phyloP scores from a whole-genome alignment of 2,797 vertebrate genomes.

The Molossus alvarezi region DNA sequence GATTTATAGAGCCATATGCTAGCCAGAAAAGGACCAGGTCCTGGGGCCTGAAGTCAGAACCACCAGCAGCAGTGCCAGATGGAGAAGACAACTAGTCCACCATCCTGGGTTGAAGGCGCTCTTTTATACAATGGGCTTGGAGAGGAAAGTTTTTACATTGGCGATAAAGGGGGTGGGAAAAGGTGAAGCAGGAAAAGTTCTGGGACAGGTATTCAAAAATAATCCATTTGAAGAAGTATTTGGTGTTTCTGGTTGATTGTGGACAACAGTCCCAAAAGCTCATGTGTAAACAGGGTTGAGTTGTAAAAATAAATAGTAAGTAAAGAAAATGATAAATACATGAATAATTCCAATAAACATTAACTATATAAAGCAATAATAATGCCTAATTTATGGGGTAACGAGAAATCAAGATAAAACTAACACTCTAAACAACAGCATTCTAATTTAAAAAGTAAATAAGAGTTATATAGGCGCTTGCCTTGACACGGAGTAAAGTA shows the following conservation, averaged over 20 bases:
- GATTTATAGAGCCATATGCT: neutral
- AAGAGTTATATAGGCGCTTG: neutral
- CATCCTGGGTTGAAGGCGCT: neutral
- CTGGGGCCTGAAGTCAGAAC: neutral
- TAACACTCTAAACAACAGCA: neutral
- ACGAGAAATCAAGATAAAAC: slow-evolving; percentile 11
- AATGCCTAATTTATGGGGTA: neutral
- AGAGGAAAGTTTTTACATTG: neutral
- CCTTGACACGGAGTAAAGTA: neutral
- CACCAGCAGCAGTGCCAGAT: neutral
- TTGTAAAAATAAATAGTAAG: slow-evolving; percentile 28
- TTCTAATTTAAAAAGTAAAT: neutral
- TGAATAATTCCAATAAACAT: neutral
- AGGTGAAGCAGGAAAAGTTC: neutral
- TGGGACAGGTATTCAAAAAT: neutral
- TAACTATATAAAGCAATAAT: neutral
- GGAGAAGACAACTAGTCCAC: neutral
- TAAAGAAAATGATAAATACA: neutral
- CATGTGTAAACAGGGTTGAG: neutral
- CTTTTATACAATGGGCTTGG: neutral
- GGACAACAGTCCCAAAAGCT: neutral
- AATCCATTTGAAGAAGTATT: neutral
- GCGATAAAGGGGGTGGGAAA: neutral
- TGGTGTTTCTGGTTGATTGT: neutral
- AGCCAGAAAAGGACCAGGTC: neutral